These are phyloP conservation scores for Pica pica DNA, from an alignment of 2,113 vertebrate species.

Conservation along the genomic window DNA sequence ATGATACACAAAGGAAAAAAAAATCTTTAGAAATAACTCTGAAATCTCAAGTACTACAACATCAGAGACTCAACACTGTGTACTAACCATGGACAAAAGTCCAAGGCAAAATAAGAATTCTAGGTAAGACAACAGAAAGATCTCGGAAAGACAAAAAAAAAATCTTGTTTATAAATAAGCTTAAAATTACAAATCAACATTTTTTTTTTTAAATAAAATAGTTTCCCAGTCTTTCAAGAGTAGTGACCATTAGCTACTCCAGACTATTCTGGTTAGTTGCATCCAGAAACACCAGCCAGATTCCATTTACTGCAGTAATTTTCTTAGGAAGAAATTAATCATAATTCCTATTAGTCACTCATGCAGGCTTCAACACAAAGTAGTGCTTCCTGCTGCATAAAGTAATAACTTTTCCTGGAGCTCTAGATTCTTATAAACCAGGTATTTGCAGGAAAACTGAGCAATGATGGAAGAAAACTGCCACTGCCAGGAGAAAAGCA, in stretches of 20 bases:
- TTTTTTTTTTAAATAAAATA: background rate
- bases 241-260: background rate
- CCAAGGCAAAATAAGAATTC: background rate
- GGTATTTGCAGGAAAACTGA: background rate
- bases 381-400: background rate
- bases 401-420: background rate
- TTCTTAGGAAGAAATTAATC: constrained; percentile 19
- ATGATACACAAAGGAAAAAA: background rate
- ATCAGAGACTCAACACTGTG: background rate
- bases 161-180: background rate
- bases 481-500: background rate
- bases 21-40: background rate
- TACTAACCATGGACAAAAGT: background rate
- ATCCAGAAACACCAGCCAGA: background rate
- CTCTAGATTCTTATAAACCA: background rate
- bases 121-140: background rate
- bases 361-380: background rate
- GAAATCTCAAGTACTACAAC: background rate
- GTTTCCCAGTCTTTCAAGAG: background rate
- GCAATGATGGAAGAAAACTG: background rate
- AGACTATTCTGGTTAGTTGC: background rate
- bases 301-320: background rate
- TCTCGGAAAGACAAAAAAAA: background rate
- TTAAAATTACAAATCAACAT: background rate
- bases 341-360: background rate